Conservation (phyloP, 2,797 vertebrate genomes). For the Darevskia mixta region DNA sequence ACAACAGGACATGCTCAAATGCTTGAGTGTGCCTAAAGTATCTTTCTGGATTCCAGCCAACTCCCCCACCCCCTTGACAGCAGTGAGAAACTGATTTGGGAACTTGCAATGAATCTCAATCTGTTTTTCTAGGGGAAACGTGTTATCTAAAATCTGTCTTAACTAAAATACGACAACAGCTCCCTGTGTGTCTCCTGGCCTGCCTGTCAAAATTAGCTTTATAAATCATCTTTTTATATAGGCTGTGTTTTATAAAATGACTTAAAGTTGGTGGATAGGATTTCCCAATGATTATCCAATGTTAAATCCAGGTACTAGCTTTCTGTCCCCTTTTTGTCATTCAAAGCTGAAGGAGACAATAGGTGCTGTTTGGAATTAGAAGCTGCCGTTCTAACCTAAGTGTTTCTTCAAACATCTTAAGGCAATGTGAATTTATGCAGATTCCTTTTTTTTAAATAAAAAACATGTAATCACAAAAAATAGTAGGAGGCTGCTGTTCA, state of each 20-base stretch:
- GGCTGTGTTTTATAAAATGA: background rate
- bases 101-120: background rate
- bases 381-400: conserved; percentile 80
- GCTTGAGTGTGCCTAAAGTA: background rate
- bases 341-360: conserved; percentile 78
- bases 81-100: background rate
- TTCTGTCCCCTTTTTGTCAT: conserved; percentile 80
- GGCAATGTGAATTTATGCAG: conserved; percentile 72
- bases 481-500: background rate
- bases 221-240: background rate
- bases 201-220: background rate
- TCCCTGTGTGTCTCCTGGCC: background rate
- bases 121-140: background rate
- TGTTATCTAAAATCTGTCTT: background rate
- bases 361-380: conserved; percentile 79
- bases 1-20: background rate
- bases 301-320: conserved; percentile 87
- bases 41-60: background rate
- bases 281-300: background rate
- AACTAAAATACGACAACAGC: too few species aligned
- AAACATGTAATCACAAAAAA: conserved; percentile 39
- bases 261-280: background rate
- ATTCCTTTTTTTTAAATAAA: conserved; percentile 70
- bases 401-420: conserved; percentile 79
- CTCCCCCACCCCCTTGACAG: background rate